Evolutionary conservation across 2,113 vertebrate genomes (phyloP), one percentile per base, ranked within the genome.

Genomic region (Anolis sagrei): DNA sequence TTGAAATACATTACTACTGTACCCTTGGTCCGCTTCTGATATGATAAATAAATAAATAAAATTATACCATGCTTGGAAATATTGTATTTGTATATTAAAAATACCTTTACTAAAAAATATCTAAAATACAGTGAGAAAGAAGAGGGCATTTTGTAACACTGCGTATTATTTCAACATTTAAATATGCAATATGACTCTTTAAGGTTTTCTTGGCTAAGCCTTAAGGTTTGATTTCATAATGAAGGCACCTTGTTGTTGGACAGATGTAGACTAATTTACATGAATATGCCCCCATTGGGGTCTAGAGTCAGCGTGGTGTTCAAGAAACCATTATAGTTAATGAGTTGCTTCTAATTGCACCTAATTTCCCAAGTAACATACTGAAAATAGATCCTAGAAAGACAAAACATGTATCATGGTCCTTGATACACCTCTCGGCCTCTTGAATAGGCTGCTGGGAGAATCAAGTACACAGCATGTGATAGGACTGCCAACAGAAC

Each of bases 331-430:
- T 85, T 92, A 84, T 29, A 85, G 93, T 92, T 95, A 95, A 95
- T 93, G 92, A 88, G 76, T 92, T 94, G 89, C 80, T 86, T 86
- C 88, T 96, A 95, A 95, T 89, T 93, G 89, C 81, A 82, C 84
- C 86, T 91, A 80, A 84, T 90, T 92, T 94, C 62, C 86, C 81
- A 77, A 85, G 80, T 69, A 86, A 49, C 69, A 73, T 90, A 85
- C 7, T 92, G 88, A 89, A 82, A 81, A 92, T 62, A 88, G 34
- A 78, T 91, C 91, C 89, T 11, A 49, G 27, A 0, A 91, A 95
- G 83, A 90, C 34, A 87, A 76, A 94, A 79, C 77, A 69, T 90
- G 86, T 88, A 92, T 85, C 79, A 84, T 87, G 87, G 88, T 90
- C 92, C 91, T 87, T 93, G 73, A 73, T 70, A 89, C 74, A 89